Base-by-base conservation (phyloP, 2,113 vertebrate genomes). In the Aramus guarauna region DNA sequence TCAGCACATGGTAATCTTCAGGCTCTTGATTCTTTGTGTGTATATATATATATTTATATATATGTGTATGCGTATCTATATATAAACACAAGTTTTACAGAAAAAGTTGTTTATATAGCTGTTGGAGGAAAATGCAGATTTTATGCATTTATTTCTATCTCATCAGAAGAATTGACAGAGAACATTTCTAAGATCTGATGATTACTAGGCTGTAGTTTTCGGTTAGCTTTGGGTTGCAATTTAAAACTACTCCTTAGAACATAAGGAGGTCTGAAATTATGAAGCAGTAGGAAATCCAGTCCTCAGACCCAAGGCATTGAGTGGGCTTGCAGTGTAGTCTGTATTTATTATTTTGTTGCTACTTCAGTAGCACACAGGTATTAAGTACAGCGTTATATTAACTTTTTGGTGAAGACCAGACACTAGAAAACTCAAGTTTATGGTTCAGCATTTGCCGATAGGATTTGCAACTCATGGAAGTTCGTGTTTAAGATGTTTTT, bases 381-480 rank as follows among this genome's bases (percentile, higher is more conserved):
- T 92, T 90, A 92, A 85, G 72, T 47, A 27, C n/a, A 67, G 68
- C 0, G 0, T 66, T 89, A 50, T 48, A 90, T 89, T 87, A 89
- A 75, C 66, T 85, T 95, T 69, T 60, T 58, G 43, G 69, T 82
- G 80, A 92, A 85, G 69, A 73, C 67, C 55, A 59, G 73, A 11
- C 37, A 47, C 73, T 82, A 41, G 79, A 93, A 92, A 94, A 72
- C 77, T 64, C 53, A 69, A 55, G 69, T 94, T 94, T 84, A 79
- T 76, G 89, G 69, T 87, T 91, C 73, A 69, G 89, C 89, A 66
- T 95, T 94, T 92, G 39, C 53, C 90, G 87, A 90, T 79, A 92
- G 81, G 95, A 95, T 94, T 96, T 96, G 92, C 74, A 82, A 34
- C 37, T 69, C n/a, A 15, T 78, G n/a, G 41, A 88, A 85, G 63